Evolutionary conservation across 2,797 vertebrate genomes (phyloP).

Genomic region (Odontamblyopus lacepedii): DNA sequence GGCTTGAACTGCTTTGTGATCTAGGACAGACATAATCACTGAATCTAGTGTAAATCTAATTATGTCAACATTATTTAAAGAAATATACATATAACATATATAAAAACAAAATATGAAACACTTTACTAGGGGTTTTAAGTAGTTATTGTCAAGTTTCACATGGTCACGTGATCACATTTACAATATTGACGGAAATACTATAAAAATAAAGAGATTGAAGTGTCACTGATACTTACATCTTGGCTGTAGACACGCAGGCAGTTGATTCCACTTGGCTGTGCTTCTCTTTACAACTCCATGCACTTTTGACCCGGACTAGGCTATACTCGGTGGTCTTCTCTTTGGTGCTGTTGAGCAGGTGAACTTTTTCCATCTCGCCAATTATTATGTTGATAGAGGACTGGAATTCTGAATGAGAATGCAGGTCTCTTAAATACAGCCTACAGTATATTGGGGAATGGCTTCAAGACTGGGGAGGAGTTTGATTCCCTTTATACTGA

Average conservation of each 20-base stretch:
- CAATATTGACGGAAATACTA: not conserved
- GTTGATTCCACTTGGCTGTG: slow-evolving; percentile 25
- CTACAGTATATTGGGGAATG: not conserved
- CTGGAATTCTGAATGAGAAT: not conserved
- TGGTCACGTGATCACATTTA: not conserved
- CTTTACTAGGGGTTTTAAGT: not conserved
- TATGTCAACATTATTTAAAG: too few relatives aligned
- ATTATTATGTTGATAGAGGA: not conserved
- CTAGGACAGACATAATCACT: not conserved
- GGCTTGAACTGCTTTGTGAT: not conserved
- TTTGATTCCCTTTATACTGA: slow-evolving; percentile 9
- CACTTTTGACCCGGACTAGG: slow-evolving; percentile 76
- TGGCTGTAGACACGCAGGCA: slow-evolving; percentile 75
- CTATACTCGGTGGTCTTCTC: slow-evolving; percentile 71
- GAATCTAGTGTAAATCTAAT: too few relatives aligned
- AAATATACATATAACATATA: too few relatives aligned
- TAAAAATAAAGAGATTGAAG: not conserved
- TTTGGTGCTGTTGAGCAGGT: slow-evolving; percentile 19
- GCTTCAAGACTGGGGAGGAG: slow-evolving; percentile 42
- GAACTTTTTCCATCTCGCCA: slow-evolving; percentile 42
- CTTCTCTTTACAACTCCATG: slow-evolving; percentile 72
- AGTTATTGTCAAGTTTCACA: not conserved
- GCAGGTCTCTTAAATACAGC: slow-evolving; percentile 22
- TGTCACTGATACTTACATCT: slow-evolving; percentile 77
- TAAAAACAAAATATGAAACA: not conserved